These are phyloP conservation scores for Rousettus madagascariensis DNA, from an alignment of 2,797 vertebrate species.

Conservation along the genomic window DNA sequence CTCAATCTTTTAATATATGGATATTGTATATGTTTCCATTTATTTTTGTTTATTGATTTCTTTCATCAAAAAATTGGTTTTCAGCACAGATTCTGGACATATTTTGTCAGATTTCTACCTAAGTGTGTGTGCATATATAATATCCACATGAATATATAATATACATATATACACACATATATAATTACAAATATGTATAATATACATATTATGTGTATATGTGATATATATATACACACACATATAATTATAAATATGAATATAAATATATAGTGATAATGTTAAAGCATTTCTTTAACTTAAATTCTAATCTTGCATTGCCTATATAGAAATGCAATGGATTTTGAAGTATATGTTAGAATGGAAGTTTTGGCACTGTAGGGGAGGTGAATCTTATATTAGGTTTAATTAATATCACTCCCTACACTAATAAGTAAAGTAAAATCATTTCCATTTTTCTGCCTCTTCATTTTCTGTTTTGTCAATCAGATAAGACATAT, in stretches of 20 bases:
- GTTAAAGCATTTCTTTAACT: neutral
- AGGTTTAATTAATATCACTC: constrained; percentile 18
- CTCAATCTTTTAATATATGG: neutral
- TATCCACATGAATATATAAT: too few species aligned
- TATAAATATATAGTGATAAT: neutral
- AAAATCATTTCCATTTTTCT: neutral
- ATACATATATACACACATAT: too few species aligned
- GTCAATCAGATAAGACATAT: neutral
- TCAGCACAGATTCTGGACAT: neutral
- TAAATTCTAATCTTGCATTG: neutral
- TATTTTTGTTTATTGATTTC: neutral
- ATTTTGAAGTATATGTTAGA: neutral
- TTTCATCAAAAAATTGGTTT: neutral
- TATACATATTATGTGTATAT: too few species aligned
- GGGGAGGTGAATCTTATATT: neutral
- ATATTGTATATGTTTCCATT: neutral
- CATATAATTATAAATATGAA: too few species aligned
- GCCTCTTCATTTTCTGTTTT: neutral
- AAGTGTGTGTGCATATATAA: too few species aligned
- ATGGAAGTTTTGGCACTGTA: neutral
- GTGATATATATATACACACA: too few species aligned
- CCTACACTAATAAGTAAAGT: neutral
- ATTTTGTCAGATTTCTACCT: neutral
- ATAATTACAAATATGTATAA: too few species aligned
- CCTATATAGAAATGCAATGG: neutral